Conservation (phyloP, 2,113 vertebrate genomes). For the Gavialis gangeticus region DNA sequence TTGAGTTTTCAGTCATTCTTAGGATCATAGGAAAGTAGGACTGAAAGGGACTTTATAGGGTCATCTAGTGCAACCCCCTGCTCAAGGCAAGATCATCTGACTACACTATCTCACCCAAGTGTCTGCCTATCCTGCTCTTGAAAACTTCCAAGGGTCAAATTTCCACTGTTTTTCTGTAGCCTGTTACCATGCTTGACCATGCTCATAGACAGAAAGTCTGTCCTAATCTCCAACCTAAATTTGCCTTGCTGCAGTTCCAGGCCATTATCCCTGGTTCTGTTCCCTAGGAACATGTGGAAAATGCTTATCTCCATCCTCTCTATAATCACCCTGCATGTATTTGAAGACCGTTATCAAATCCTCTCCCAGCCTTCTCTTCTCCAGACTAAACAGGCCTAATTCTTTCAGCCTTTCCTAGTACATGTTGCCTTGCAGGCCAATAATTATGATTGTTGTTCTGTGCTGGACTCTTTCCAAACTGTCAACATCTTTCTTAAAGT, state of each 20-base stretch:
- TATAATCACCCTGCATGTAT: background rate
- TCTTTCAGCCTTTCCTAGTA: background rate
- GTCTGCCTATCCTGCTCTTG: background rate
- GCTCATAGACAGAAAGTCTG: background rate
- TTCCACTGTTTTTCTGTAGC: background rate
- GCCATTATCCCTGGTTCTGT: background rate
- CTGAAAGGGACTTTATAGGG: too few species aligned
- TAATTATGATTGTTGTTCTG: too few species aligned
- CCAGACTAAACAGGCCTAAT: background rate
- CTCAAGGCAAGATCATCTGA: too few species aligned
- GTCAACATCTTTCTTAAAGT: too few species aligned
- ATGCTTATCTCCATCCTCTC: background rate
- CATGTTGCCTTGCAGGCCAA: too few species aligned
- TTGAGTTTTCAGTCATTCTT: too few species aligned
- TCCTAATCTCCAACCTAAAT: background rate
- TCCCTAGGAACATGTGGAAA: background rate
- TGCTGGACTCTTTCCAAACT: too few species aligned
- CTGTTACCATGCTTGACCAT: background rate
- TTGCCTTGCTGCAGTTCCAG: background rate
- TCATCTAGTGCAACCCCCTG: too few species aligned
- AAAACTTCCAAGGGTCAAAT: background rate
- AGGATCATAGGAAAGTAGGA: too few species aligned
- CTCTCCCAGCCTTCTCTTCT: background rate
- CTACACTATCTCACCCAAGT: background rate
- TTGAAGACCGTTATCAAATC: background rate